A percentile compares a stretch with the other conserved stretches of the same genome.
Conservation (phyloP, 2,797 vertebrate genomes). For the Anabas testudineus region DNA sequence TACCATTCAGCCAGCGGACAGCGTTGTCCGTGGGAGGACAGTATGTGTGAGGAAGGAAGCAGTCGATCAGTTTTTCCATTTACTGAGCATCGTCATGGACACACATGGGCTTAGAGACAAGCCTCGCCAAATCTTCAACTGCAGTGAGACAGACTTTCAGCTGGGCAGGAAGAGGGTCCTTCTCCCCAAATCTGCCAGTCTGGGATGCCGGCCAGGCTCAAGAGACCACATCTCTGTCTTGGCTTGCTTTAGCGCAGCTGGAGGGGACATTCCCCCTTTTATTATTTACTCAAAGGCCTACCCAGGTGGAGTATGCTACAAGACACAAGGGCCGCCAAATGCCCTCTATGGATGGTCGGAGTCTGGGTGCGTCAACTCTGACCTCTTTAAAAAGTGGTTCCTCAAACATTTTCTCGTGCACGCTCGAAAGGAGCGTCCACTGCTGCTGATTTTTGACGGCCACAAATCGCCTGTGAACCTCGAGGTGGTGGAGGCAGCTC, state of each 20-base stretch:
- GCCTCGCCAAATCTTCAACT: conserved; percentile 74
- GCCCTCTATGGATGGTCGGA: conserved; percentile 78
- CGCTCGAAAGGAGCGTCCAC: conserved; percentile 65
- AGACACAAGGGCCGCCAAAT: conserved; percentile 72
- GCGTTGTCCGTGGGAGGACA: conserved; percentile 66
- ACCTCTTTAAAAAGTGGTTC: conserved; percentile 82
- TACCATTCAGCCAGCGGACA: conserved; percentile 74
- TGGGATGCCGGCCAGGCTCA: conserved; percentile 66
- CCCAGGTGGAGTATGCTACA: conserved; percentile 78
- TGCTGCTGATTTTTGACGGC: conserved; percentile 76
- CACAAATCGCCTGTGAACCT: conserved; percentile 76
- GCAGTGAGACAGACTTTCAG: conserved; percentile 75
- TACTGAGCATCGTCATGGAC: conserved; percentile 65
- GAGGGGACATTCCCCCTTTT: conserved; percentile 74
- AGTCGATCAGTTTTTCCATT: conserved; percentile 73
- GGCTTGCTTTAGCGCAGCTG: conserved; percentile 74
- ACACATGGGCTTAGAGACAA: conserved; percentile 64
- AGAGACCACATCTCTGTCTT: conserved; percentile 76
- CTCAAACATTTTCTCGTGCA: conserved; percentile 74
- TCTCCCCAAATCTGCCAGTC: conserved; percentile 64
- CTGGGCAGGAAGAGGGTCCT: conserved; percentile 71
- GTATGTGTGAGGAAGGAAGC: conserved; percentile 74
- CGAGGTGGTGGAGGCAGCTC: conserved; percentile 76
- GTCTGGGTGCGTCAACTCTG: conserved; percentile 69
- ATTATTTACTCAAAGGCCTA: conserved; percentile 79